phyloP scores from a whole-genome alignment of 2,113 vertebrate species.

The Cynocephalus volans region DNA sequence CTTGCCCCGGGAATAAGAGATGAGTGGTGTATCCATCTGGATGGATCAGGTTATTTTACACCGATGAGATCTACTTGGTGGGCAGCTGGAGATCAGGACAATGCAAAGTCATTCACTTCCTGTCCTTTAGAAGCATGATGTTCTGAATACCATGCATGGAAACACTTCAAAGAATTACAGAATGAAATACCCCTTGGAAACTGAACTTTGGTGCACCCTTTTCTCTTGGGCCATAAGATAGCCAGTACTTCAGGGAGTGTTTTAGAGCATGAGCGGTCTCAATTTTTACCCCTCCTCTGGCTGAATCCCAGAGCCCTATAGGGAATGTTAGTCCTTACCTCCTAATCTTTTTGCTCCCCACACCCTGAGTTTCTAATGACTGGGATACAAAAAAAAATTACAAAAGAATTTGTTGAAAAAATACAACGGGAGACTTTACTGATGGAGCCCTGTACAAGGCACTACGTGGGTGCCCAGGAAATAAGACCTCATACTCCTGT shows the following conservation, averaged over 20 bases:
- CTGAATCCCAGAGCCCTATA: not conserved
- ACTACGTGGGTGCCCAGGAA: not conserved
- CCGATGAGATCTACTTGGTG: not conserved
- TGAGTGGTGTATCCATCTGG: not conserved
- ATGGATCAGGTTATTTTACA: constrained; percentile 22
- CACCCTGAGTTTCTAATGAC: not conserved
- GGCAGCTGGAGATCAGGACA: constrained; percentile 57
- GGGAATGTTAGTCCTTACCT: not conserved
- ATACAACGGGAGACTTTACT: not conserved
- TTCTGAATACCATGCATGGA: not conserved
- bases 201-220: fast-evolving
- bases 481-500: not conserved
- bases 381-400: not conserved
- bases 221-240: not conserved
- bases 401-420: not conserved
- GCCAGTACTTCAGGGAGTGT: not conserved
- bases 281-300: not conserved
- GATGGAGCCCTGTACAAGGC: not conserved
- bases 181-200: not conserved
- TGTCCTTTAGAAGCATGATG: not conserved
- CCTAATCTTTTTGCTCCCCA: not conserved
- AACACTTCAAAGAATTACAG: constrained; percentile 6
- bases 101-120: not conserved
- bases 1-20: constrained; percentile 70
- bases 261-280: not conserved